Percentiles rank a stretch among this genome's conserved stretches.
Conservation (phyloP, 2,797 vertebrate species). For the Malurus leucopterus region DNA sequence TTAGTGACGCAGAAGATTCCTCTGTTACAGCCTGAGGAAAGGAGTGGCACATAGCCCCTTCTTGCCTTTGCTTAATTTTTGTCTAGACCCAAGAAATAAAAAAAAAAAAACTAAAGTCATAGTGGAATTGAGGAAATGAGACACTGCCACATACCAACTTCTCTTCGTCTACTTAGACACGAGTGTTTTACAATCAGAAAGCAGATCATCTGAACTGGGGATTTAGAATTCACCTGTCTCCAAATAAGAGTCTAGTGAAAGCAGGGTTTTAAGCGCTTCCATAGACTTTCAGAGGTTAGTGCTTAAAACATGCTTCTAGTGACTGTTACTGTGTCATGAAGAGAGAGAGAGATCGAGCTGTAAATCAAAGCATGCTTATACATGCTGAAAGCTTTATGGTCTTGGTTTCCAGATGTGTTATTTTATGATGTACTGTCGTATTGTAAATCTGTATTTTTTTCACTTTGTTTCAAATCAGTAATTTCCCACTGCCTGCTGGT, state of each 20-base stretch:
- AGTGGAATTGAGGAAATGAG: neutral
- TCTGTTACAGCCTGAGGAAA: neutral
- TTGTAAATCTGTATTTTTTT: neutral
- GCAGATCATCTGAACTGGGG: neutral
- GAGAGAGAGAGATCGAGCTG: neutral
- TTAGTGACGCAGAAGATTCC: neutral
- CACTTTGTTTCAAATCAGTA: neutral
- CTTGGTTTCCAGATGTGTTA: neutral
- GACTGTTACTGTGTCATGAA: neutral
- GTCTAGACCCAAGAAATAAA: neutral
- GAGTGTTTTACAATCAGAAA: neutral
- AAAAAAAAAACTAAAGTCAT: neutral
- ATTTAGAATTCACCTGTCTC: neutral
- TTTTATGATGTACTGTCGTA: neutral
- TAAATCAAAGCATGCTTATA: neutral
- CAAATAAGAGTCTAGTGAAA: neutral
- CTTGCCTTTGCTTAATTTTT: neutral
- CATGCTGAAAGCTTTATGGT: neutral
- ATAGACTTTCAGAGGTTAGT: neutral
- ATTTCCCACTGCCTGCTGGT: neutral
- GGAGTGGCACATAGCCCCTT: neutral
- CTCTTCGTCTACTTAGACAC: neutral
- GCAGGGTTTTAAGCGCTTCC: neutral
- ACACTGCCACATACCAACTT: neutral
- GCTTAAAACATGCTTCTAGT: neutral